These are phyloP conservation scores for Tubulanus polymorphus DNA, from an alignment of 2,888 invertebrate genomes.

Conservation along the genomic window DNA sequence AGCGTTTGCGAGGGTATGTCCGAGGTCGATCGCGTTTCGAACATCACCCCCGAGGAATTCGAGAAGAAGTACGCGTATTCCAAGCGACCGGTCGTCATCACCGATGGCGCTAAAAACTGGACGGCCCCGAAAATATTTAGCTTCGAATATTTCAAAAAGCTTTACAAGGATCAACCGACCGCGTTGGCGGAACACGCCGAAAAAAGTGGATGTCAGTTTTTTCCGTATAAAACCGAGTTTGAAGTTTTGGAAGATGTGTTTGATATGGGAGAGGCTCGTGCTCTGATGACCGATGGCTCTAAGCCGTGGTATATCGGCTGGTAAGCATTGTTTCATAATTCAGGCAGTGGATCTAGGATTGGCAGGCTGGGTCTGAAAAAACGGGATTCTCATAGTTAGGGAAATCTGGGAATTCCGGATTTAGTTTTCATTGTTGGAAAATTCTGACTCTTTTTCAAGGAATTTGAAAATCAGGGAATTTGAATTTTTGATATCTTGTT, in stretches of 20 bases:
- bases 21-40: conserved; percentile 64
- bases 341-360: too few relatives aligned
- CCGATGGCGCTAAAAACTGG: conserved; percentile 79
- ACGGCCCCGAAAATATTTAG: conserved; percentile 72
- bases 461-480: too few relatives aligned
- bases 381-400: too few relatives aligned
- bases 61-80: conserved; percentile 72
- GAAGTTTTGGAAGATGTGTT: conserved; percentile 74
- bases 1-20: conserved; percentile 68
- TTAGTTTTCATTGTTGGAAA: too few relatives aligned
- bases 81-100: conserved; percentile 77
- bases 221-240: conserved; percentile 86
- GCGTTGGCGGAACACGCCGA: conserved; percentile 36
- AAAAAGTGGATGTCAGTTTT: conserved; percentile 89
- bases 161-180: conserved; percentile 60
- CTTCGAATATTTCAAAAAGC: conserved; percentile 73
- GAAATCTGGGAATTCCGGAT: too few relatives aligned
- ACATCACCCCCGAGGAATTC: conserved; percentile 67
- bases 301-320: conserved; percentile 72
- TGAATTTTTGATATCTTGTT: too few relatives aligned
- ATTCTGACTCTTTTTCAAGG: too few relatives aligned
- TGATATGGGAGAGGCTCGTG: conserved; percentile 70
- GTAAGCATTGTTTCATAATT: conserved; percentile 56
- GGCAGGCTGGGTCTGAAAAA: too few relatives aligned
- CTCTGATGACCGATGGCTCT: conserved; percentile 61